Base-by-base conservation (phyloP, 2,888 invertebrate genomes). In the Tridacna crocea region DNA sequence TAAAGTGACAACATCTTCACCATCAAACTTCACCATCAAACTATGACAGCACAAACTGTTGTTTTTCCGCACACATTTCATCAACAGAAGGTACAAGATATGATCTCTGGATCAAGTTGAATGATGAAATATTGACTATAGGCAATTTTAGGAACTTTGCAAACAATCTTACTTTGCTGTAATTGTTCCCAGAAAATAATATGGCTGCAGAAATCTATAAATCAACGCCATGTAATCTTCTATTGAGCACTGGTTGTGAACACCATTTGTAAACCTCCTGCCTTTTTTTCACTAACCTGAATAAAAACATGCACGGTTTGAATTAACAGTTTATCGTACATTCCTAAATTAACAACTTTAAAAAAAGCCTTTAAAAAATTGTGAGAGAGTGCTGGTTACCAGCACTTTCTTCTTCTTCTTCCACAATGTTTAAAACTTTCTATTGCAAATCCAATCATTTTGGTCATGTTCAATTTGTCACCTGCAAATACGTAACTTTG, bases 231-330 rank as follows among this genome's bases (percentile, higher is more conserved):
- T 76, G 76, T 15, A 76, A 51, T 10, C 76, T 4, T 48, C 76
- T 48, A 24, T 66, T 76, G 4, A 76, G 55, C 4, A 76, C 27
- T n/a, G 76, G 76, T 22, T 76, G 76, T 13, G 76, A 76, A 36
- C 76, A 76, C 76, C 76, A 76, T 11, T 27, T 22, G 15, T 51
- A 15, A 15, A 51, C 51, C 11, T 51, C 51, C 11, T 51, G 51
- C 12, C 51, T n/a, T n/a, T n/a, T n/a, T n/a, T n/a, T n/a, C n/a
- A n/a, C n/a, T n/a, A n/a, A n/a, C n/a, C n/a, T n/a, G n/a, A n/a
- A n/a, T n/a, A n/a, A n/a, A n/a, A n/a, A n/a, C n/a, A n/a, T n/a
- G n/a, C n/a, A n/a, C n/a, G n/a, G n/a, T n/a, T n/a, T n/a, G n/a
- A n/a, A n/a, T n/a, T n/a, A n/a, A n/a, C n/a, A n/a, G n/a, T n/a